Conservation (phyloP, 2,113 vertebrate genomes). For the Ptilorrhoa leucosticta region DNA sequence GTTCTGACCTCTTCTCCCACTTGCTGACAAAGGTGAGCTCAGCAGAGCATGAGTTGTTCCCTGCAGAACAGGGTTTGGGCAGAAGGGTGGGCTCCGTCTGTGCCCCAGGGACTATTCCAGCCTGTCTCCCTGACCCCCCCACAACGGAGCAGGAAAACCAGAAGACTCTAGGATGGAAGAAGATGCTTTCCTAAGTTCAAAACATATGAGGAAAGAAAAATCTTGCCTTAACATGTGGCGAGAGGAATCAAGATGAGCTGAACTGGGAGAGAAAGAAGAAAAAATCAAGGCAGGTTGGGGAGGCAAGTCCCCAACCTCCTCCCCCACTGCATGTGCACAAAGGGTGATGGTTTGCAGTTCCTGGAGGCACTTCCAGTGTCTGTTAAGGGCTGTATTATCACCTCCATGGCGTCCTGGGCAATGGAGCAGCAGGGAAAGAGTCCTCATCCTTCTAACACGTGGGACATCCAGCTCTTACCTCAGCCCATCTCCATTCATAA, state of each 20-base stretch:
- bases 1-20: background rate
- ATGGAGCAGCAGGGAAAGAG: background rate
- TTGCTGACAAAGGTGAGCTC: background rate
- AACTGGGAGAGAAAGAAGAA: background rate
- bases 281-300: background rate
- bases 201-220: background rate
- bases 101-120: background rate
- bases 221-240: fast-evolving
- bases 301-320: background rate
- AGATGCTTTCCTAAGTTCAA: background rate
- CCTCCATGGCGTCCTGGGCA: background rate
- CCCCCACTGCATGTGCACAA: background rate
- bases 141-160: background rate
- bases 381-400: background rate
- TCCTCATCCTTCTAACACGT: background rate
- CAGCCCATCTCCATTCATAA: background rate
- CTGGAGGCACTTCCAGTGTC: background rate
- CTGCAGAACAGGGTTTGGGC: background rate
- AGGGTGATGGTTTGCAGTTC: background rate
- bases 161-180: background rate
- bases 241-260: background rate
- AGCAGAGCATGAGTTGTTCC: background rate
- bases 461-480: background rate
- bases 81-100: background rate
- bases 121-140: fast-evolving